phyloP scores from a whole-genome alignment of 2,113 vertebrate species.

The Amphiprion percula region DNA sequence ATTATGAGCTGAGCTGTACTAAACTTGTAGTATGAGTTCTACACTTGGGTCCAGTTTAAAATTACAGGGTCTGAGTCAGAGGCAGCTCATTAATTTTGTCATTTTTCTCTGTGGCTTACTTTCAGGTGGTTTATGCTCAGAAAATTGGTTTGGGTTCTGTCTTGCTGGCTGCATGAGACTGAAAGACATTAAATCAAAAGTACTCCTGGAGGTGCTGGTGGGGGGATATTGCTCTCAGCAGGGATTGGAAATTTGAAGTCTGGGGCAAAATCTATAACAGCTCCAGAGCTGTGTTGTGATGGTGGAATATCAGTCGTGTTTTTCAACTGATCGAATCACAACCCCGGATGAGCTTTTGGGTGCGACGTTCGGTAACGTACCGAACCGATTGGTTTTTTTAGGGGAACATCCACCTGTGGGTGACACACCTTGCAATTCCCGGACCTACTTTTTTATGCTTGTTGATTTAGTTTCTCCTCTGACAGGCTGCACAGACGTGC shows the following conservation, averaged over 20 bases:
- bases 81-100: conserved; percentile 11
- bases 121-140: conserved; percentile 13
- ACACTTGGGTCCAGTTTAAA: conserved; percentile 17
- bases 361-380: conserved; percentile 27
- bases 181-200: conserved; percentile 48
- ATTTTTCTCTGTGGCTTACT: not conserved
- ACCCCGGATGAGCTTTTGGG: conserved; percentile 27
- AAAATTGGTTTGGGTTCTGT: conserved; percentile 27
- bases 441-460: not conserved
- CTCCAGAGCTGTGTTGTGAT: conserved; percentile 35
- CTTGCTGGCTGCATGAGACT: conserved; percentile 19
- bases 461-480: not conserved
- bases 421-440: not conserved
- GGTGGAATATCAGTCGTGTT: conserved; percentile 51
- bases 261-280: conserved; percentile 47
- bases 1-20: not conserved
- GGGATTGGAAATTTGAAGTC: conserved; percentile 44
- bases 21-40: not conserved
- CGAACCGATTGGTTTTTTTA: not conserved
- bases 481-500: conserved; percentile 15
- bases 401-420: not conserved
- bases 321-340: conserved; percentile 13
- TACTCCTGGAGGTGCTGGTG: conserved; percentile 22
- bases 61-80: not conserved
- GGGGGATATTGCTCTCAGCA: conserved; percentile 39